Conservation (phyloP, 2,888 invertebrate genomes). For the Drosophila mercatorum region DNA sequence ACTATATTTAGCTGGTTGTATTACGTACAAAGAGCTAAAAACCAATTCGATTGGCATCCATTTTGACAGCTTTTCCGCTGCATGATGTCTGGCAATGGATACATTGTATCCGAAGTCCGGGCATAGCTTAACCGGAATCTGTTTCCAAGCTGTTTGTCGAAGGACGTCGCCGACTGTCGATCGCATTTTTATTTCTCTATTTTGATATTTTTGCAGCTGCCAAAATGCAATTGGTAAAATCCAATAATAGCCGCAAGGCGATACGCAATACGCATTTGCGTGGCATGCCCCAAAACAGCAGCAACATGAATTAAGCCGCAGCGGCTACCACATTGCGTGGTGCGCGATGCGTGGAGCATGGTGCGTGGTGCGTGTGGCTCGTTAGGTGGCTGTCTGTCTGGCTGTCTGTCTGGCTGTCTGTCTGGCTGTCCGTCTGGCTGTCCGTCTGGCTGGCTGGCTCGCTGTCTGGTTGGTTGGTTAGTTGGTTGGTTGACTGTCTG, state of each 20-base stretch:
- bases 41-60: slow-evolving; percentile 9
- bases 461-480: background rate
- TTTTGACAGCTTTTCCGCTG: slow-evolving; percentile 25
- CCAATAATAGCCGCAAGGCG: slow-evolving; percentile 11
- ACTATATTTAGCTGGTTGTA: slow-evolving; percentile 2
- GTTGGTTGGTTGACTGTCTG: background rate
- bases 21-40: slow-evolving; percentile 2
- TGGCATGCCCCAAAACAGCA: slow-evolving; percentile 11
- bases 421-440: background rate
- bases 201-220: slow-evolving; percentile 24
- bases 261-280: slow-evolving; percentile 26
- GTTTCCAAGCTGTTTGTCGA: slow-evolving; percentile 7
- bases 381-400: slow-evolving; percentile 3
- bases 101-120: slow-evolving; percentile 7
- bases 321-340: slow-evolving; percentile 7
- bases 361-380: slow-evolving; percentile 25
- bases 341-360: background rate
- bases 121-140: slow-evolving; percentile 9
- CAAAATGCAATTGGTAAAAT: slow-evolving; percentile 32
- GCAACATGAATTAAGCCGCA: slow-evolving; percentile 18
- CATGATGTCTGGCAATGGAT: slow-evolving; percentile 7
- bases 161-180: slow-evolving; percentile 21
- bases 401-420: no score
- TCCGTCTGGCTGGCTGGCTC: background rate
- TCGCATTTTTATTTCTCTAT: slow-evolving; percentile 11